These are phyloP conservation scores for Anthopleura xanthogrammica DNA, from an alignment of 92 coral and sea anemone genomes.

Conservation along the genomic window DNA sequence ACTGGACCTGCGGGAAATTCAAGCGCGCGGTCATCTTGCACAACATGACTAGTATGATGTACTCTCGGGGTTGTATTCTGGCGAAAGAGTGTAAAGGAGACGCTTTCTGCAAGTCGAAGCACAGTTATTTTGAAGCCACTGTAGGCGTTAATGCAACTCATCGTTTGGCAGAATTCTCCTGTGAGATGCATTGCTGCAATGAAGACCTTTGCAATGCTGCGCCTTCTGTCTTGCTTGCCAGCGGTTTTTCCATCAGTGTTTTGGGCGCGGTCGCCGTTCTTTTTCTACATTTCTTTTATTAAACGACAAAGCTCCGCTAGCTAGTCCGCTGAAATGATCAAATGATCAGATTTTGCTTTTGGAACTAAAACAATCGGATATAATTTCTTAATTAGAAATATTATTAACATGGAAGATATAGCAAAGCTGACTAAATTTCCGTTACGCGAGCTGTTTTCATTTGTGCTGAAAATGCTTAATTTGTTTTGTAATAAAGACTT, in stretches of 20 bases:
- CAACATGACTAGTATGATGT: not conserved
- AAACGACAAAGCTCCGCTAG: not conserved
- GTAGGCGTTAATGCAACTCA: not conserved
- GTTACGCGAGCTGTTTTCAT: no score
- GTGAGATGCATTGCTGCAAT: not conserved
- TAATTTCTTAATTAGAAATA: no score
- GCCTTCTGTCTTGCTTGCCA: not conserved
- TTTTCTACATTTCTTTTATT: not conserved
- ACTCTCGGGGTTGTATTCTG: not conserved
- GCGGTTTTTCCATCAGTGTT: not conserved
- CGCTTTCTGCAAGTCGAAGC: not conserved
- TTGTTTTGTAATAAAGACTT: no score
- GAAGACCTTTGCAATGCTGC: not conserved
- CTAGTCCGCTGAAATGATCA: not conserved
- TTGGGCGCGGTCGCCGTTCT: not conserved
- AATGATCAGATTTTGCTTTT: not conserved
- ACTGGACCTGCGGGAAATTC: conserved; percentile 1
- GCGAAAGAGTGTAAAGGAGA: not conserved
- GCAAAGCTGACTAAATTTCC: no score
- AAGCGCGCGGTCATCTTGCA: not conserved
- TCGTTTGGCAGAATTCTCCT: not conserved
- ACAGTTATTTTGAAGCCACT: not conserved
- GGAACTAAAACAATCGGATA: not conserved
- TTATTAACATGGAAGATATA: no score
- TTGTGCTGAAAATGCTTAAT: no score